These are phyloP conservation scores for Echinometra lucunter DNA, from an alignment of 53 echinoderm and acorn worm species.

Conservation along the genomic window DNA sequence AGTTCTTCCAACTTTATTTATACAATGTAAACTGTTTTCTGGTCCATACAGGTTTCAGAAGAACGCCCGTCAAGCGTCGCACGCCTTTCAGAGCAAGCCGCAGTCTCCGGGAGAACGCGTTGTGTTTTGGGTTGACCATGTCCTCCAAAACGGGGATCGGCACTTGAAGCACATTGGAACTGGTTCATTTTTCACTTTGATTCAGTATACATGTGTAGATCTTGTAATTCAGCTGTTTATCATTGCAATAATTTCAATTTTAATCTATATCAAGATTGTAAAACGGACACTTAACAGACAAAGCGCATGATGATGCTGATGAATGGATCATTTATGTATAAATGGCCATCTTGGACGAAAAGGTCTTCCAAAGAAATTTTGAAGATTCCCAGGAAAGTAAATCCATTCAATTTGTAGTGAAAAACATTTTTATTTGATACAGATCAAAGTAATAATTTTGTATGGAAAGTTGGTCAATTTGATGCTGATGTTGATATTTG, in stretches of 20 bases:
- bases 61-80: conserved; percentile 13
- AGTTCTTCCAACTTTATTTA: too few relatives aligned
- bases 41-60: conserved; percentile 11
- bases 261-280: not conserved
- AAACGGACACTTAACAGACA: not conserved
- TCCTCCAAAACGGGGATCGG: conserved; percentile 25
- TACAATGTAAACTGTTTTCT: too few relatives aligned
- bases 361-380: not conserved
- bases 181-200: conserved; percentile 9
- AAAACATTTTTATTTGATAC: too few relatives aligned
- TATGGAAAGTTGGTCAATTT: too few relatives aligned
- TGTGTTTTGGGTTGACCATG: conserved; percentile 55
- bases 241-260: not conserved
- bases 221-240: not conserved
- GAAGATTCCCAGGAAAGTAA: not conserved
- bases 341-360: not conserved
- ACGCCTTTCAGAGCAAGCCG: not conserved
- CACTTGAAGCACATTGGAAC: conserved; percentile 8
- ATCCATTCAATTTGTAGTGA: not conserved
- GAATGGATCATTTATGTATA: not conserved
- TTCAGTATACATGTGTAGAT: conserved; percentile 15
- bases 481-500: too few relatives aligned
- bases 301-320: not conserved
- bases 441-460: too few relatives aligned
- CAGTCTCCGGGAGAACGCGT: not conserved